Evolutionary conservation across 2,888 invertebrate species (phyloP).

Genomic region (Orthosia incerta): DNA sequence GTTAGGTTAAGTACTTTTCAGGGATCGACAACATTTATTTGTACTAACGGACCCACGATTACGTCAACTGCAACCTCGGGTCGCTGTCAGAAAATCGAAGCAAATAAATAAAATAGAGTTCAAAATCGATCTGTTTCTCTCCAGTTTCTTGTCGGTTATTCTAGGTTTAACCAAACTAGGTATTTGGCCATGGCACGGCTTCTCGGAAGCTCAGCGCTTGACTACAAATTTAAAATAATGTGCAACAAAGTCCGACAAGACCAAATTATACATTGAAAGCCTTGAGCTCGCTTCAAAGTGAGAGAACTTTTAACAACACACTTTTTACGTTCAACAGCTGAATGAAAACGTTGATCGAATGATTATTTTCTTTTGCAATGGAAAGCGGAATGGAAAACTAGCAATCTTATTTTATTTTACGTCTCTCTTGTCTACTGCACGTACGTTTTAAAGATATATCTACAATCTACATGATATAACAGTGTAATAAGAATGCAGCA

Average conservation of each 20-base stretch:
- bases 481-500: conserved; percentile 15
- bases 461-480: conserved; percentile 26
- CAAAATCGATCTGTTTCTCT: conserved; percentile 5
- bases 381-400: conserved; percentile 16
- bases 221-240: conserved; percentile 43
- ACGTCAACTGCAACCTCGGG: conserved; percentile 6
- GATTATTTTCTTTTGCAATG: conserved; percentile 45
- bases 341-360: conserved; percentile 30
- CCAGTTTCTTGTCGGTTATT: conserved; percentile 7
- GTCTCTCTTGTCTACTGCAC: background rate
- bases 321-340: conserved; percentile 30
- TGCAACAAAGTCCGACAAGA: conserved; percentile 42
- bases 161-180: conserved; percentile 20
- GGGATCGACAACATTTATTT: conserved; percentile 1
- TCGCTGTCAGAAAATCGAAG: conserved; percentile 5
- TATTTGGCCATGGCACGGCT: conserved; percentile 30
- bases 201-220: conserved; percentile 26
- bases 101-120: background rate
- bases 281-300: conserved; percentile 34
- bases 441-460: conserved; percentile 3
- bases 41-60: background rate
- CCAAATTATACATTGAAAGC: conserved; percentile 23
- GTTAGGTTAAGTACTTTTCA: background rate
- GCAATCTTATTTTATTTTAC: conserved; percentile 8
- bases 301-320: conserved; percentile 25